Base-by-base conservation (phyloP, 1,140 invertebrate species). In the Scaptomyza montana region DNA sequence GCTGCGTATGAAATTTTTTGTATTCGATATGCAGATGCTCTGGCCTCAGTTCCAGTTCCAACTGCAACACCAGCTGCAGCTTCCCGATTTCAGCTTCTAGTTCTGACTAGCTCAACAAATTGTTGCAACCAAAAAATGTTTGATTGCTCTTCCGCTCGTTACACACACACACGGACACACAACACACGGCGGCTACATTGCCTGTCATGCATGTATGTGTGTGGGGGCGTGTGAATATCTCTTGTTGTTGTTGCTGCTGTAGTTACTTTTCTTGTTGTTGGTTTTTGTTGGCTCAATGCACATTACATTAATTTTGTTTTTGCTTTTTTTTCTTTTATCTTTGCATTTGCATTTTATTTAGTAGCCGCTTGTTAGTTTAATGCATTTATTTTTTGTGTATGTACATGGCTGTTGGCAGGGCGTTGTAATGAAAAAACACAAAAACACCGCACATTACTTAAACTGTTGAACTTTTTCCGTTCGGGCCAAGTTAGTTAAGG, bases 331-430 rank as follows among this genome's bases (percentile, higher is more conserved):
- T 53, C 16, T 59, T 51, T 66, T 41, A 45, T n/a, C 39, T 43
- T 21, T 72, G 30, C 56, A 63, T 63, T 63, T 63, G 69, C 41
- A 61, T 60, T 60, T 50, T 46, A 19, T 63, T 36, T 62, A 30
- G 45, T 19, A 51, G 71, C 71, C 59, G 71, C 66, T 41, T 46
- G 16, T 59, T 62, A 55, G 50, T 85, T 80, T 74, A 84, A 80
- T 78, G 62, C 63, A 72, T 75, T 67, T 76, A 50, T 76, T 80
- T 87, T 71, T 65, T 75, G 68, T 76, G 62, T 86, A 85, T 85
- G 65, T 85, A 85, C 80, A 86, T 74, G 80, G 81, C 80, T 85
- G 81, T 54, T 16, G 16, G 16, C 16, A 54, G 28, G 30, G 30
- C n/a, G 16, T 41, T 36, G 49, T 4, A 59, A 67, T 30, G 41